These are phyloP conservation scores for Drosophila yakuba DNA, from an alignment of 1,140 invertebrate genomes.

Conservation along the genomic window DNA sequence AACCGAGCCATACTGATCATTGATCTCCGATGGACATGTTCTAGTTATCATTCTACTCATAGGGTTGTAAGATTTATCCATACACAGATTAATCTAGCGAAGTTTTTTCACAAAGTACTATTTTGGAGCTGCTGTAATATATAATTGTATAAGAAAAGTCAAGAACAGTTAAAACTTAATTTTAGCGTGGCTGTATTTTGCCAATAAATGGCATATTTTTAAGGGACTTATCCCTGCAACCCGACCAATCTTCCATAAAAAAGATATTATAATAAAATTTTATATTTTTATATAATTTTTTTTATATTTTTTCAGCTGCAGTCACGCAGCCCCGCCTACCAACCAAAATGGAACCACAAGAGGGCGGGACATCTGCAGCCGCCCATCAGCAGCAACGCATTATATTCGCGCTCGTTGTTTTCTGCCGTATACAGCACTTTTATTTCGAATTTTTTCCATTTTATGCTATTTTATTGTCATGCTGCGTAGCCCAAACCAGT, in stretches of 20 bases:
- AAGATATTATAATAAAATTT: slow-evolving; percentile 76
- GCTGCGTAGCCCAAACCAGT: slow-evolving; percentile 57
- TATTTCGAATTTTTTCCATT: slow-evolving; percentile 28
- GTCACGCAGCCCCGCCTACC: slow-evolving; percentile 35
- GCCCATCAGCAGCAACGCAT: slow-evolving; percentile 46
- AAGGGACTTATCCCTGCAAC: not conserved
- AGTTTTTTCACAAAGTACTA: no score
- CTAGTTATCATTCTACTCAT: no score
- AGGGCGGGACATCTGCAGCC: slow-evolving; percentile 45
- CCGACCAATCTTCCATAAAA: slow-evolving; percentile 18
- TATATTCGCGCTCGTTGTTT: slow-evolving; percentile 19
- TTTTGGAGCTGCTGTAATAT: not conserved
- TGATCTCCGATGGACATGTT: no score
- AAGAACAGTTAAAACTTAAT: not conserved
- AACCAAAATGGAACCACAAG: slow-evolving; percentile 60
- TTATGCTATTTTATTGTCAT: slow-evolving; percentile 74
- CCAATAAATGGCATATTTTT: not conserved
- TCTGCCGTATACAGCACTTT: slow-evolving; percentile 24
- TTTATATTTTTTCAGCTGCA: slow-evolving; percentile 26
- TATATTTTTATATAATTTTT: slow-evolving; percentile 76
- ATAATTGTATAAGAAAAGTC: not conserved
- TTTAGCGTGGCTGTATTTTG: not conserved
- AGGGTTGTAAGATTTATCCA: no score
- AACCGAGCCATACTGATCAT: not conserved
- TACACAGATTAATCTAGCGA: no score